Conservation (phyloP, 2,888 invertebrate genomes). For the Oligia fasciuncula region DNA sequence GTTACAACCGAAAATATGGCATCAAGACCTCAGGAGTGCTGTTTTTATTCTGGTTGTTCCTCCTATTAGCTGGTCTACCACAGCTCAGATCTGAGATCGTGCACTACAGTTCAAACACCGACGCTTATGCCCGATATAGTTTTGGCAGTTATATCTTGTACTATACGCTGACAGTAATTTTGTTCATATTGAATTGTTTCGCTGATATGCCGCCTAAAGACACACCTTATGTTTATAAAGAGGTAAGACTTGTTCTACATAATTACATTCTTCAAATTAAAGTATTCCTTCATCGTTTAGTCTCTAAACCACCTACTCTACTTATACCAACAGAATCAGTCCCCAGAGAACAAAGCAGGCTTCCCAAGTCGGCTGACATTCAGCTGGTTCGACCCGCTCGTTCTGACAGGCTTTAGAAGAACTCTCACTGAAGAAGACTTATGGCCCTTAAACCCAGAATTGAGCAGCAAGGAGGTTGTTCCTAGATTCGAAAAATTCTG, state of each 20-base stretch:
- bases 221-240: conserved; percentile 91
- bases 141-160: conserved; percentile 94
- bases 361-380: conserved; percentile 96
- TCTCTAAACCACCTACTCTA: not conserved
- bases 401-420: conserved; percentile 95
- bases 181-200: conserved; percentile 94
- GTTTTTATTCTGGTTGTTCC: conserved; percentile 96
- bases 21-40: conserved; percentile 96
- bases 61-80: conserved; percentile 92
- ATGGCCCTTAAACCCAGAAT: conserved; percentile 96
- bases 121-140: conserved; percentile 90
- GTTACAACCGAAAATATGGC: conserved; percentile 95
- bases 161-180: conserved; percentile 91
- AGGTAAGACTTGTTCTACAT: conserved; percentile 86
- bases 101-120: conserved; percentile 77
- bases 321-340: conserved; percentile 91
- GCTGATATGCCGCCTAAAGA: conserved; percentile 92
- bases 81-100: conserved; percentile 92
- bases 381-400: conserved; percentile 96
- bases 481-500: conserved; percentile 95
- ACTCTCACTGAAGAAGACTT: conserved; percentile 95
- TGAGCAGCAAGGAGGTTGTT: conserved; percentile 94
- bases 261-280: not conserved
- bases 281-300: not conserved
- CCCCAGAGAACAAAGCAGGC: conserved; percentile 96